Conservation (phyloP, 2,797 vertebrate genomes). For the Phoebastria nigripes region DNA sequence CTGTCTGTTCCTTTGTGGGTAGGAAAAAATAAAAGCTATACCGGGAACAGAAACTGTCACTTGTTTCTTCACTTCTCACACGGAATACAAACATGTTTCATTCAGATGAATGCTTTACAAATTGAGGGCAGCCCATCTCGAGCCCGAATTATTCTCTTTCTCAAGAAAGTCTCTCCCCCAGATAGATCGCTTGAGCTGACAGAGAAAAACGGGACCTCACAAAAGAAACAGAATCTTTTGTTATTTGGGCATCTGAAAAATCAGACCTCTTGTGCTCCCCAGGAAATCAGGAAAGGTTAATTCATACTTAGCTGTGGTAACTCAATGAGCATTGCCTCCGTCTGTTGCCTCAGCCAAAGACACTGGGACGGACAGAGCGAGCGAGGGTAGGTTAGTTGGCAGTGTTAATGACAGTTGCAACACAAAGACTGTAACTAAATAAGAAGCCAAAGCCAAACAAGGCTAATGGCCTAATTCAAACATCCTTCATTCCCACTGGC, state of each 20-base stretch:
- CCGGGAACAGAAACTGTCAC: background rate
- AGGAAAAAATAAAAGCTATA: conserved; percentile 1
- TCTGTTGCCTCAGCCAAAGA: background rate
- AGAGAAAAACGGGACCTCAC: background rate
- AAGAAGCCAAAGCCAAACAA: background rate
- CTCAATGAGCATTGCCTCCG: background rate
- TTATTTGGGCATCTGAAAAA: background rate
- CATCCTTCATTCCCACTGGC: background rate
- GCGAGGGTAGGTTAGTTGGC: rapidly evolving
- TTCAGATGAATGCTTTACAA: background rate
- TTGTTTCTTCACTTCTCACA: conserved; percentile 28
- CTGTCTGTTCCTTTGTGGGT: background rate
- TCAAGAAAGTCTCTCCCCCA: background rate
- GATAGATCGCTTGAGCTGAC: background rate
- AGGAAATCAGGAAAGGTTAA: background rate
- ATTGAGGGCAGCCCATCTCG: background rate
- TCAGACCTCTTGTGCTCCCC: background rate
- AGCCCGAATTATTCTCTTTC: background rate
- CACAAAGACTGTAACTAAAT: background rate
- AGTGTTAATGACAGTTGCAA: background rate
- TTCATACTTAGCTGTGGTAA: background rate
- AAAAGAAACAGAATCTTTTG: conserved; percentile 30
- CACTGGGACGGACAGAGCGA: background rate
- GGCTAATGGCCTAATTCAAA: background rate
- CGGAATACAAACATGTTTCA: conserved; percentile 1